Evolutionary conservation across 53 echinoderm and acorn worm species (phyloP).

Genomic region (Crossaster papposus): DNA sequence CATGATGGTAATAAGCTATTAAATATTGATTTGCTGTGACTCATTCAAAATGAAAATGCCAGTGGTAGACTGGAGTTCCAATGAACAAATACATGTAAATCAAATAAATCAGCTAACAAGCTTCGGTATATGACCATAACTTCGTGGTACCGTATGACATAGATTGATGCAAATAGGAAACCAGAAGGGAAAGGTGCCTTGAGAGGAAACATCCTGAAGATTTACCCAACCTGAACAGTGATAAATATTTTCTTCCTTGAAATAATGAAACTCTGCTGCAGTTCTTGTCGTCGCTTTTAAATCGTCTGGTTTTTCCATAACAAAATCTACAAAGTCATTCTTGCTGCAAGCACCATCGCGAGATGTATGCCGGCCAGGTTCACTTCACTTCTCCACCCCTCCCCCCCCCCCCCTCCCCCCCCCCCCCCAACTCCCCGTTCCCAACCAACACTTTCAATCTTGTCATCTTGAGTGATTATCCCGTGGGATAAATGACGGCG

Average conservation of each 20-base stretch:
- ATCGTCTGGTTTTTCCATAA: not conserved
- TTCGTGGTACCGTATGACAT: too few species aligned
- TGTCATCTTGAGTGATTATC: slow-evolving; percentile 50
- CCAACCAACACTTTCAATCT: not conserved
- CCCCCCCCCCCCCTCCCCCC: not conserved
- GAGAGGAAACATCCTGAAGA: not conserved
- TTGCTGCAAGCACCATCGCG: not conserved
- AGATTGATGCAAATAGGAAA: not conserved
- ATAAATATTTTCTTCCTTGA: not conserved
- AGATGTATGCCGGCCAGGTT: not conserved
- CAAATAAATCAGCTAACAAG: too few species aligned
- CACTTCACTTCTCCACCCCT: not conserved
- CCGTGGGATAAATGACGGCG: slow-evolving; percentile 24
- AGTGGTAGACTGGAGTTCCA: not conserved
- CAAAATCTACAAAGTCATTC: slow-evolving; percentile 6
- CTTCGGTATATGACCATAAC: too few species aligned
- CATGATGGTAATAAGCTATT: not conserved
- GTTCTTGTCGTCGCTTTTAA: not conserved
- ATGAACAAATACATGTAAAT: too few species aligned
- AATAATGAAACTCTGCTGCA: too few species aligned
- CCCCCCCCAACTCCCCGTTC: not conserved
- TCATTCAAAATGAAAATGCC: slow-evolving; percentile 1
- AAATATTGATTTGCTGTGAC: slow-evolving; percentile 22
- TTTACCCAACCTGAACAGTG: not conserved
- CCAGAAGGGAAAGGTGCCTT: not conserved